phyloP scores from a whole-genome alignment of 2,113 vertebrate species.

The Hemicordylus capensis region DNA sequence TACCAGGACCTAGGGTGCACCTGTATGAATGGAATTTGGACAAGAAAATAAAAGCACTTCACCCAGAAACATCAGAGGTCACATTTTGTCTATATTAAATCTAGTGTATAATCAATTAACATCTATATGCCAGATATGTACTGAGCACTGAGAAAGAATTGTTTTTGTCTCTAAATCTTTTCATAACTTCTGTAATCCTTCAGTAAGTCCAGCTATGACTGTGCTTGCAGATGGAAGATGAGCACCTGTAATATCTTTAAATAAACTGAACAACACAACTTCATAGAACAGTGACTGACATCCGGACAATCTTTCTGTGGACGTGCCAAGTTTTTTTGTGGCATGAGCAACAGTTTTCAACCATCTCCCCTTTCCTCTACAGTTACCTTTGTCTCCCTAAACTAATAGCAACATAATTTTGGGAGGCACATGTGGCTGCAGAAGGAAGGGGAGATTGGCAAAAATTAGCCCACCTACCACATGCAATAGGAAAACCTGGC shows the following conservation, averaged over 20 bases:
- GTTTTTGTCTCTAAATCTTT: constrained; percentile 50
- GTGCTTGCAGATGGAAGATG: constrained; percentile 41
- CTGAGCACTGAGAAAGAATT: constrained; percentile 58
- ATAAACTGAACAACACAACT: constrained; percentile 51
- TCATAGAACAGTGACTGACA: constrained; percentile 21
- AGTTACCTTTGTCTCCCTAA: too few relatives aligned
- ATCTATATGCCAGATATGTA: constrained; percentile 67
- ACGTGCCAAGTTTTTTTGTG: too few relatives aligned
- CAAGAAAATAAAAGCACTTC: constrained; percentile 67
- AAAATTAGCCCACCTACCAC: too few relatives aligned
- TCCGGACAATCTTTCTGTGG: too few relatives aligned
- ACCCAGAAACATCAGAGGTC: constrained; percentile 64
- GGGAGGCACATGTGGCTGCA: too few relatives aligned
- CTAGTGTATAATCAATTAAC: constrained; percentile 70
- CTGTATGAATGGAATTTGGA: constrained; percentile 64
- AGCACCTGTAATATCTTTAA: constrained; percentile 48
- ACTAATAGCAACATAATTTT: too few relatives aligned
- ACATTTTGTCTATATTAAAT: constrained; percentile 70
- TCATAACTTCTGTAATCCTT: constrained; percentile 52
- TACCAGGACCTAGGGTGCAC: constrained; percentile 42
- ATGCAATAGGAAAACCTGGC: too few relatives aligned
- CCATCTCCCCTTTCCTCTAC: too few relatives aligned
- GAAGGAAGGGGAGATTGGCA: too few relatives aligned
- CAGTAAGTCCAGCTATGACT: constrained; percentile 56
- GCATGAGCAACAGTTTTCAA: too few relatives aligned